These are phyloP conservation scores for Anarsia innoxiella DNA, from an alignment of 2,888 invertebrate genomes.

Conservation along the genomic window DNA sequence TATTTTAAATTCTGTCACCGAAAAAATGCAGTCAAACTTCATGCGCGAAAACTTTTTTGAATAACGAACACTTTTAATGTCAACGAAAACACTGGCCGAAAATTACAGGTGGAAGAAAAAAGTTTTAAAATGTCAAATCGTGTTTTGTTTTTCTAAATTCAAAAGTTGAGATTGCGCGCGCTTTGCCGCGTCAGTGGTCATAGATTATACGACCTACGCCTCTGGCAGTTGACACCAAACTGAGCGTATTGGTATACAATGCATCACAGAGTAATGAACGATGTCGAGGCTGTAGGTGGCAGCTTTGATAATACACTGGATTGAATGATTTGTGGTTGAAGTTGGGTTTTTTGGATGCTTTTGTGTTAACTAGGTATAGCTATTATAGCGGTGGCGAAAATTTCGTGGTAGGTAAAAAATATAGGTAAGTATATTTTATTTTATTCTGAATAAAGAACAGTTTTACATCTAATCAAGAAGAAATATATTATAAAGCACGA, in stretches of 20 bases:
- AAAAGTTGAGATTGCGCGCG: constrained; percentile 16
- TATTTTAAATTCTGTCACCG: no score
- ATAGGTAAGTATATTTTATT: no score
- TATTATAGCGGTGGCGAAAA: no score
- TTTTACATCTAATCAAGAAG: no score
- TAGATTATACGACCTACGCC: constrained; percentile 29
- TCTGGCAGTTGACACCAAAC: constrained; percentile 34
- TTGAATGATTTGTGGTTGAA: neutral
- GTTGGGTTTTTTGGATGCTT: neutral
- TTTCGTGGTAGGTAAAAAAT: no score
- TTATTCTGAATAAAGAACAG: no score
- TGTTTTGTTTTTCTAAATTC: neutral
- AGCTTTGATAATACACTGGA: constrained; percentile 1
- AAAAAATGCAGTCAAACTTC: constrained; percentile 5
- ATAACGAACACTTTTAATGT: neutral
- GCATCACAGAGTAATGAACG: constrained; percentile 5
- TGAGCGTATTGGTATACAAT: constrained; percentile 22
- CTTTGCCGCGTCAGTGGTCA: constrained; percentile 25
- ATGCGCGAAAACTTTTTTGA: neutral
- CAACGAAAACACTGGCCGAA: neutral
- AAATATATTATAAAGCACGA: no score
- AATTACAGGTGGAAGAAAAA: no score
- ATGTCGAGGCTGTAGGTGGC: neutral
- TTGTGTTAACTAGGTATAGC: no score
- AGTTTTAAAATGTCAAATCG: neutral